These are phyloP conservation scores for Bos javanicus DNA, from an alignment of 2,113 vertebrate species.

Conservation along the genomic window DNA sequence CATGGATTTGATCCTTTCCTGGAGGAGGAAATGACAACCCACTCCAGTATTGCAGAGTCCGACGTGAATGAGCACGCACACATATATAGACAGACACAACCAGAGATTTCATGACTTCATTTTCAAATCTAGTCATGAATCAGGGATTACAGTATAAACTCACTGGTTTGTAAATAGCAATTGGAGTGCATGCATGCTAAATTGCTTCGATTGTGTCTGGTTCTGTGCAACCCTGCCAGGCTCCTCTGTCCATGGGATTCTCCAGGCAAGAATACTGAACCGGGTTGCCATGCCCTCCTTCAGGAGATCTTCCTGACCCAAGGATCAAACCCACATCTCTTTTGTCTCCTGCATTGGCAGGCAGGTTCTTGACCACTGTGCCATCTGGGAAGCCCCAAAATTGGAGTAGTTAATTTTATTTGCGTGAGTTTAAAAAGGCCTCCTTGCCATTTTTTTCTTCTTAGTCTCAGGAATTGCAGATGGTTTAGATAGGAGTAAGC, in stretches of 20 bases:
- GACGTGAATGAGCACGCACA: background rate
- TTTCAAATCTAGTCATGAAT: background rate
- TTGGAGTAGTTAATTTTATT: background rate
- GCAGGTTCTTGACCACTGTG: background rate
- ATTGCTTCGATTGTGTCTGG: background rate
- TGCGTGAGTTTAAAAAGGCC: background rate
- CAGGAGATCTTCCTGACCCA: background rate
- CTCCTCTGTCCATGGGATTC: background rate
- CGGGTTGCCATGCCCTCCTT: background rate
- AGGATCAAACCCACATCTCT: background rate
- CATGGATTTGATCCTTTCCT: background rate
- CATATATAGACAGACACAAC: background rate
- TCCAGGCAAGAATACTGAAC: background rate
- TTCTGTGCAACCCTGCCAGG: background rate
- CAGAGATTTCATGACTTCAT: background rate
- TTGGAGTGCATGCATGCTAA: background rate
- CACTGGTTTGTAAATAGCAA: background rate
- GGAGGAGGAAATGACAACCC: background rate
- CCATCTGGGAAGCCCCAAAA: background rate
- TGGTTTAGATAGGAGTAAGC: background rate
- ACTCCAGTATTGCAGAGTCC: background rate
- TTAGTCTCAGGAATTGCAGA: background rate
- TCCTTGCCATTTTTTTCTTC: background rate
- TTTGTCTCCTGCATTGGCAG: background rate
- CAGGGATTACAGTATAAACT: background rate